These are phyloP conservation scores for Tridacna gigas DNA, from an alignment of 2,888 invertebrate genomes.

Conservation along the genomic window DNA sequence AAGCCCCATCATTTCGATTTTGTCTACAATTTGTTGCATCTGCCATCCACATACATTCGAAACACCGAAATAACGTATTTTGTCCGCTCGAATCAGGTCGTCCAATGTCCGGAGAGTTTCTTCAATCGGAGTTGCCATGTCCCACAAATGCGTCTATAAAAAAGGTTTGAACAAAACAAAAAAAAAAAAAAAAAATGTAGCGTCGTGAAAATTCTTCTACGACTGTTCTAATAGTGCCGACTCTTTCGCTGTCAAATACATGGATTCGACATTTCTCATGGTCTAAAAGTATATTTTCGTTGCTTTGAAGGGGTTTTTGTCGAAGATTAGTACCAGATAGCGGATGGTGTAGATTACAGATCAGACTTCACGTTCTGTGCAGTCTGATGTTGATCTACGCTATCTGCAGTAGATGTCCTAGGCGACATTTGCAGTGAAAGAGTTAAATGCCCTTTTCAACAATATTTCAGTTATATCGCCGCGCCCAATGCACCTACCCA, in stretches of 20 bases:
- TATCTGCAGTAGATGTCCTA: too few species aligned
- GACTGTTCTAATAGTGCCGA: not conserved
- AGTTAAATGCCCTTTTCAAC: not conserved
- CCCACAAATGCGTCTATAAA: constrained; percentile 65
- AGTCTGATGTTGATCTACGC: too few species aligned
- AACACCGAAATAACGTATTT: constrained; percentile 79
- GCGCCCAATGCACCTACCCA: not conserved
- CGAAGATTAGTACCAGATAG: too few species aligned
- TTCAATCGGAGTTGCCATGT: constrained; percentile 77
- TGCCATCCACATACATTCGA: constrained; percentile 74
- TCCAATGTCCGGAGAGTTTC: constrained; percentile 80
- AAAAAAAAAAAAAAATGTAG: not conserved
- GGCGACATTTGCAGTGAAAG: too few species aligned
- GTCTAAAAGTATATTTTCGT: too few species aligned
- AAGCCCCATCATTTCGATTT: constrained; percentile 49
- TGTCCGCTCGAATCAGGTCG: constrained; percentile 79
- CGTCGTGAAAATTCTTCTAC: not conserved
- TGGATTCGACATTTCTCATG: too few species aligned
- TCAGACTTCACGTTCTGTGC: too few species aligned
- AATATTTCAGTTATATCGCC: not conserved
- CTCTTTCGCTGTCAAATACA: too few species aligned
- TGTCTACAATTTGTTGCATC: constrained; percentile 70
- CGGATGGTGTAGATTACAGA: too few species aligned
- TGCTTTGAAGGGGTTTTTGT: too few species aligned
- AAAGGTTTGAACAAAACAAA: not conserved